Base-by-base conservation (phyloP, 2,888 invertebrate genomes). In the Tetrapedia diversipes region DNA sequence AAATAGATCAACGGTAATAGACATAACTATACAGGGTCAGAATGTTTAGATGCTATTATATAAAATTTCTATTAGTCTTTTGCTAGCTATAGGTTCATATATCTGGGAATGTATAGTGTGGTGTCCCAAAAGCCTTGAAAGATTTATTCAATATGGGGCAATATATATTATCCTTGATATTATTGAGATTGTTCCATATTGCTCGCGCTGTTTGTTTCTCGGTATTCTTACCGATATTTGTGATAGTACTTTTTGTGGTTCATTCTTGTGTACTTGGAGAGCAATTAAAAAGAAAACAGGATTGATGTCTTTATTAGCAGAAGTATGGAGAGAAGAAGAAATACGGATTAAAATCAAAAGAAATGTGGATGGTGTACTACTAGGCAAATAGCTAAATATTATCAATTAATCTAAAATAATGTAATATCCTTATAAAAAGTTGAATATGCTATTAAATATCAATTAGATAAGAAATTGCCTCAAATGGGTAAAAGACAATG, bases 191-290 rank as follows among this genome's bases (percentile, higher is more conserved):
- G 80, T 86, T 16, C 83, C 82, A 27, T 88, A 91, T 69, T 86
- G 89, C 0, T 89, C 92, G n/a, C 90, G 90, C 82, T 81, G 92
- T 29, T 76, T 92, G 14, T 92, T 89, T 51, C 87, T 93, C 22
- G 92, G 92, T 24, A 80, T 90, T 7, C 75, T 93, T 6, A 89
- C 90, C 2, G 93, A 93, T 65, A 83, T 93, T 11, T 90, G 92
- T 65, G 89, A 92, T 43, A 86, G 86, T 60, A 86, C 86, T 6
- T 84, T 86, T 11, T 91, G 91, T 53, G 86, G 92, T 1, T 90
- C 92, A 1, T 92, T 92, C 81, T 81, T 93, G 24, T 90, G 92
- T 32, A 92, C 93, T 1, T 93, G 93, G 93, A 88, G 92, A 74
- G 87, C 89, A 3, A 85, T 81, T 14, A 86, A 87, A 57, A 90